Evolutionary conservation across 2,888 invertebrate genomes (phyloP), one percentile per base, ranked within the genome.

Genomic region (Polydrusus tereticollis): DNA sequence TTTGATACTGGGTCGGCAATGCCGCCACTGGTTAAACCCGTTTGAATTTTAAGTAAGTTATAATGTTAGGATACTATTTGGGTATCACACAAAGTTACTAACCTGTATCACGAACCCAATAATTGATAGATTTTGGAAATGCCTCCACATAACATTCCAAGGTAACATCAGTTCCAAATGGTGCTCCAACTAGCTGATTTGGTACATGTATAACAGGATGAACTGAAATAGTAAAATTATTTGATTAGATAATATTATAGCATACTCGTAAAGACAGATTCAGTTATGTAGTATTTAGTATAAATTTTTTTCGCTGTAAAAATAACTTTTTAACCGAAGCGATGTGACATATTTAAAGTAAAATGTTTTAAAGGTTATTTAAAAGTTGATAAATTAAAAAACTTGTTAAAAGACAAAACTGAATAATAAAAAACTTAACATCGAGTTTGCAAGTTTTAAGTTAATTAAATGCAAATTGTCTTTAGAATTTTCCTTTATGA

Each of bases 71-170:
- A n/a, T n/a, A n/a, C n/a, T n/a, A n/a, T n/a, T n/a, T n/a, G n/a
- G n/a, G n/a, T n/a, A n/a, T n/a, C n/a, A n/a, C n/a, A n/a, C n/a
- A n/a, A n/a, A 38, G 38, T n/a, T 38, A 55, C 78, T 65, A 80
- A 94, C 95, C 94, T 80, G 91, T 91, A 86, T 94, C 94, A 87
- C 92, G 90, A 82, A 93, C 91, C 95, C 95, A 96, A 86, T 94
- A 95, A 88, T 94, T 94, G 87, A 96, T 95, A 81, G 94, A 93
- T 87, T 92, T 94, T 57, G 96, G 96, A 76, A 92, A 96, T 57
- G 96, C 94, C 86, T 96, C 95, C 74, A 96, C 94, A 87, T 92
- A 92, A 88, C 96, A 96, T 87, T 95, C 95, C 77, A 96, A 88
- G 29, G 91, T 91, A 82, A 96, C 95, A 86, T 95, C 94, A 76